Conservation (phyloP, 2,797 vertebrate genomes). For the Adrianichthys oophorus region DNA sequence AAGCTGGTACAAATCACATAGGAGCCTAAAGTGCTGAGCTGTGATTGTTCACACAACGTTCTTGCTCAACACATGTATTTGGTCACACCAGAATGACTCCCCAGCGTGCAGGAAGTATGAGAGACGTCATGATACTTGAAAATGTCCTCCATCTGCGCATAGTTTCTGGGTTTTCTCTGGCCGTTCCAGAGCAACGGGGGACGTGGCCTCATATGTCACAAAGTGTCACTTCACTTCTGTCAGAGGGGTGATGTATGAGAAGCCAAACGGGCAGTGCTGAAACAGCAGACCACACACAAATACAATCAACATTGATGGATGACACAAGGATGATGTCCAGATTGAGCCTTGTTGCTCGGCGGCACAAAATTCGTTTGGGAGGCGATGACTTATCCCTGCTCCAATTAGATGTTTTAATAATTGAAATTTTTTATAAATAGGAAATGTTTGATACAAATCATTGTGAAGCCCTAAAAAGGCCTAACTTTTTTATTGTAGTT, state of each 20-base stretch:
- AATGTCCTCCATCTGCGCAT: constrained; percentile 19
- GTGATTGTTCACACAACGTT: constrained; percentile 35
- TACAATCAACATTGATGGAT: constrained; percentile 55
- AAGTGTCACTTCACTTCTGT: constrained; percentile 57
- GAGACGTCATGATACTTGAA: constrained; percentile 5
- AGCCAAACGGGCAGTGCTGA: constrained; percentile 62
- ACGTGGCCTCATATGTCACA: constrained; percentile 67
- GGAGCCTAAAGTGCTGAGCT: constrained; percentile 38
- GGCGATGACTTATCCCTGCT: constrained; percentile 26
- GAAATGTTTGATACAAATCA: neutral
- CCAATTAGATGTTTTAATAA: constrained; percentile 31
- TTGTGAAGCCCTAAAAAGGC: constrained; percentile 5
- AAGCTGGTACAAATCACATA: constrained; percentile 51
- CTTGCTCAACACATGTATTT: constrained; percentile 44
- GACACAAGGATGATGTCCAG: constrained; percentile 44
- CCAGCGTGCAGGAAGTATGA: constrained; percentile 5
- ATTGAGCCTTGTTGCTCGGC: constrained; percentile 28
- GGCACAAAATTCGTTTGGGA: constrained; percentile 34
- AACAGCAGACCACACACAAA: constrained; percentile 66
- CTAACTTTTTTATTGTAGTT: constrained; percentile 49
- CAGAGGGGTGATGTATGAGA: constrained; percentile 63
- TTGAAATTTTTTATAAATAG: neutral
- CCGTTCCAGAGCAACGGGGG: constrained; percentile 36
- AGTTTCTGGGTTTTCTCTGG: constrained; percentile 14
- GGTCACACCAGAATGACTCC: constrained; percentile 20